Conservation (phyloP, 2,797 vertebrate species). For the Gymnoscopelus braueri region DNA sequence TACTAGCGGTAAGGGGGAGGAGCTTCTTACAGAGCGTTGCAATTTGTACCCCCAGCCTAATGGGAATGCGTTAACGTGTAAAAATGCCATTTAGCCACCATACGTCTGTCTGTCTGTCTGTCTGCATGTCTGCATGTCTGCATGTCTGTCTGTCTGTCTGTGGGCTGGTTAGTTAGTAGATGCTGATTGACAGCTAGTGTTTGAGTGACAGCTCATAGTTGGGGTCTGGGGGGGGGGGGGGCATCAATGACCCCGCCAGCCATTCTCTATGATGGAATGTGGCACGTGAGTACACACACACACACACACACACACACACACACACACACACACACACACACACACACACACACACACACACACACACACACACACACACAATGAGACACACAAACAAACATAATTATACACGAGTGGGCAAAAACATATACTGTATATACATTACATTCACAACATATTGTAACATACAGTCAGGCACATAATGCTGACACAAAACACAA, state of each 20-base stretch:
- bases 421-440: conserved; percentile 10
- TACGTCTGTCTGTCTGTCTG: conserved; percentile 52
- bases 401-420: too few species aligned
- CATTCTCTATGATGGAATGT: conserved; percentile 52
- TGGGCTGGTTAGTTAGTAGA: conserved; percentile 65
- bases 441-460: conserved; percentile 27
- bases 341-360: conserved; percentile 10
- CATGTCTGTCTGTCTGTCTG: conserved; percentile 65
- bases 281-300: conserved; percentile 14
- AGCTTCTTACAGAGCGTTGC: conserved; percentile 42
- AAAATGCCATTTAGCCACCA: conserved; percentile 81
- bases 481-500: background rate
- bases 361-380: conserved; percentile 8
- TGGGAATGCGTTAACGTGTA: conserved; percentile 81
- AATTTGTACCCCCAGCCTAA: conserved; percentile 59
- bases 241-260: conserved; percentile 61
- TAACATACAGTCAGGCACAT: conserved; percentile 45
- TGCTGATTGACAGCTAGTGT: conserved; percentile 67
- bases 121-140: conserved; percentile 65
- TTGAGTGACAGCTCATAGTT: conserved; percentile 75
- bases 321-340: conserved; percentile 8
- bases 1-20: background rate
- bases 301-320: conserved; percentile 12
- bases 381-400: conserved; percentile 8
- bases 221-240: conserved; percentile 63